Percentiles rank a stretch among this genome's conserved stretches.
Conservation (phyloP, 2,888 invertebrate genomes). For the Leptopilina drosophilae region DNA sequence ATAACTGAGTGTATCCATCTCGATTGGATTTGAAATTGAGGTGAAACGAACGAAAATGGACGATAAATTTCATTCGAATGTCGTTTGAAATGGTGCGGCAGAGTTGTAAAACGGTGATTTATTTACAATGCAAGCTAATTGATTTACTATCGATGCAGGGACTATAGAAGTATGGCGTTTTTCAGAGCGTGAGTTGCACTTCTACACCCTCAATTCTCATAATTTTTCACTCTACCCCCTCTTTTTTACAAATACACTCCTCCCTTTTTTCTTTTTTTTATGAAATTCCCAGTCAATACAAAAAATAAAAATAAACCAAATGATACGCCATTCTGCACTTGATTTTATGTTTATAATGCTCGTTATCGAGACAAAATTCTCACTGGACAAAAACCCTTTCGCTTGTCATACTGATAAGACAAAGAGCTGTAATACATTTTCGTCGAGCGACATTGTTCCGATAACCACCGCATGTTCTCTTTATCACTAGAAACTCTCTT, state of each 20-base stretch:
- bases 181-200: constrained; percentile 58
- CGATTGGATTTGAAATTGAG: constrained; percentile 50
- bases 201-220: constrained; percentile 41
- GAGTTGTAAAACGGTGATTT: constrained; percentile 76
- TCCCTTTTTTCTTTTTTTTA: too few relatives aligned
- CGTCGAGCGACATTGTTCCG: constrained; percentile 29
- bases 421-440: constrained; percentile 27
- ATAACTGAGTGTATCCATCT: constrained; percentile 49
- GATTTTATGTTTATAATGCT: constrained; percentile 49
- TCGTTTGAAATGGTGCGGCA: constrained; percentile 67
- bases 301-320: constrained; percentile 52
- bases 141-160: constrained; percentile 72
- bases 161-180: constrained; percentile 60
- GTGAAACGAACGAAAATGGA: constrained; percentile 66
- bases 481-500: constrained; percentile 9
- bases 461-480: constrained; percentile 39
- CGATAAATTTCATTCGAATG: constrained; percentile 74
- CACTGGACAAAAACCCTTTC: constrained; percentile 18
- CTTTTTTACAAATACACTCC: neutral
- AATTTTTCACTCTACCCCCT: constrained; percentile 47
- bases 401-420: constrained; percentile 35
- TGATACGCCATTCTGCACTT: constrained; percentile 58
- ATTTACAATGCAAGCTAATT: constrained; percentile 75
- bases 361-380: constrained; percentile 51
- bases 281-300: constrained; percentile 24